Evolutionary conservation across 2,888 invertebrate species (phyloP), one percentile per base, ranked within the genome.

Genomic region (Sabellastarte sp.): DNA sequence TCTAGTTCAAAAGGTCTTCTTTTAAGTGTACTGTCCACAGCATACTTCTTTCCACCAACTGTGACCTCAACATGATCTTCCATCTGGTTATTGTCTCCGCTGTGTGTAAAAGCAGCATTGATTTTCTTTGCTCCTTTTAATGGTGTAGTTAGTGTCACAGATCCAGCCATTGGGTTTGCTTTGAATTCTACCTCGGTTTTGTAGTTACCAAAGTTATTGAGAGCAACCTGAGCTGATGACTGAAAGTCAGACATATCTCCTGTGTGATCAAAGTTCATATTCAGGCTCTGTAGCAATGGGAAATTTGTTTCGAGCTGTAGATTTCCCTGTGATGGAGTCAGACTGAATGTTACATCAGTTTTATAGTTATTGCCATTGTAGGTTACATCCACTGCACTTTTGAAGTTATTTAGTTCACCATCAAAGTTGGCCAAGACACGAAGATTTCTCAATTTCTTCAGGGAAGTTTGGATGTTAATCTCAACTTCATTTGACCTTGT

Each of bases 101-200:
- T 52, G 33, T 61, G 61, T n/a, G 29, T 33, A 57, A 61, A 61
- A 20, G 57, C 56, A 15, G 50, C 26, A n/a, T 57, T 24, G 56
- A 61, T 26, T 15, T 33, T 33, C 24, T 33, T n/a, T 24, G 50
- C 10, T 20, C n/a, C n/a, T 29, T 31, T 28, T 30, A 57, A 55
- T 5, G 66, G 66, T 58, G 63, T 64, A 3, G 32, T 24, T 3
- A 61, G 2, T 3, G 4, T 53, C 3, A 61, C 3, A 5, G 15
- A n/a, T 24, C 61, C 61, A 15, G 3, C 51, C 20, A 51, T 28
- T 4, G 10, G 26, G 33, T 1, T 60, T n/a, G n/a, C n/a, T n/a
- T n/a, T n/a, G n/a, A n/a, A n/a, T n/a, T n/a, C n/a, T n/a, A n/a
- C n/a, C n/a, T n/a, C n/a, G n/a, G n/a, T n/a, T n/a, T n/a, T n/a